Conservation (phyloP, 2,888 invertebrate genomes). For the Habroteleia sp. region DNA sequence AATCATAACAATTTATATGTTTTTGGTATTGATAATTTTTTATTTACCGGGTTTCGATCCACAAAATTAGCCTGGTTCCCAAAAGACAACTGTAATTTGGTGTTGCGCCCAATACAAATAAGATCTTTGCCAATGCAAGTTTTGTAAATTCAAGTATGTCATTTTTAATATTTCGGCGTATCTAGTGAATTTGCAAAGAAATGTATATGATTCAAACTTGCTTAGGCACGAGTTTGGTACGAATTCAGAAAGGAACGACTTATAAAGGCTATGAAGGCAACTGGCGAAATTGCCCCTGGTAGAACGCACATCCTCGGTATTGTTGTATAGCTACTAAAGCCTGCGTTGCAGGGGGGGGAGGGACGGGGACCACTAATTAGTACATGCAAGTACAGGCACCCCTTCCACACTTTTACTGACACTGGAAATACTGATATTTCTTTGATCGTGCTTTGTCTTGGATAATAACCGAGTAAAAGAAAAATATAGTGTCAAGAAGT, state of each 20-base stretch:
- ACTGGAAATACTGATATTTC: slow-evolving; percentile 47
- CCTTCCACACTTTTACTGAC: slow-evolving; percentile 63
- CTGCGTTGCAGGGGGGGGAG: slow-evolving; percentile 80
- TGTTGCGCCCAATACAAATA: slow-evolving; percentile 27
- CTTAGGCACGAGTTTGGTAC: slow-evolving; percentile 72
- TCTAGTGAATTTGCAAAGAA: slow-evolving; percentile 53
- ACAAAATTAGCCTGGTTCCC: neutral
- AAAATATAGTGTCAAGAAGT: too few species aligned
- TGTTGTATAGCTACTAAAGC: slow-evolving; percentile 81
- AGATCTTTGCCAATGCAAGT: slow-evolving; percentile 60
- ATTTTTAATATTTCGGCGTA: slow-evolving; percentile 25
- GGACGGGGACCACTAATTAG: slow-evolving; percentile 79
- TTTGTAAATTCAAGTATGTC: slow-evolving; percentile 60
- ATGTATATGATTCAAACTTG: slow-evolving; percentile 64
- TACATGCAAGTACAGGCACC: slow-evolving; percentile 74
- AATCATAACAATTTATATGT: too few species aligned
- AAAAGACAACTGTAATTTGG: neutral
- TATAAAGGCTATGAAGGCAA: slow-evolving; percentile 78
- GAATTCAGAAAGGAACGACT: slow-evolving; percentile 73
- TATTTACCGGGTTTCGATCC: too few species aligned
- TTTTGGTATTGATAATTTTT: too few species aligned
- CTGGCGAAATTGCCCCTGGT: slow-evolving; percentile 80
- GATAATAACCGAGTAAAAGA: too few species aligned
- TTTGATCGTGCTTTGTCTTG: slow-evolving; percentile 6
- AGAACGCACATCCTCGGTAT: slow-evolving; percentile 81